Evolutionary conservation across 2,797 vertebrate species (phyloP), one percentile per base, ranked within the genome.

Genomic region (Glossophaga mutica): DNA sequence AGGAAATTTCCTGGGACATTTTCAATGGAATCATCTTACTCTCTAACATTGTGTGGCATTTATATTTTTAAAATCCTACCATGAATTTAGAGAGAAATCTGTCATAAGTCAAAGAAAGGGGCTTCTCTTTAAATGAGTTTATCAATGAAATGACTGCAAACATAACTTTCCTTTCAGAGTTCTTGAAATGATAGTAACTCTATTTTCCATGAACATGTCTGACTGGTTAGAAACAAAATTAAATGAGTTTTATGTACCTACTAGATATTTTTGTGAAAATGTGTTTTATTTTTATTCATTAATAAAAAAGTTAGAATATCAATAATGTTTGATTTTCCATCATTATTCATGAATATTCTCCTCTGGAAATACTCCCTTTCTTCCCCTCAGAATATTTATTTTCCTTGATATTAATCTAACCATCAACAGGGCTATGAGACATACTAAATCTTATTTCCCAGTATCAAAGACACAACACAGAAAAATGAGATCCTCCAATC

Each of bases 331-430:
- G 11, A 83, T 50, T 9, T 88, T 22, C 1, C 15, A 57, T 78
- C 2, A 12, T 74, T 78, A 91, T 24, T 67, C 84, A 77, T 48
- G 37, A 82, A 4, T 71, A 14, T 90, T 95, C 89, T 87, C 21
- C 52, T 91, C n/a, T 85, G 77, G 42, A 96, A 97, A 88, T 32
- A 15, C 29, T 92, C 19, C 22, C 11, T 91, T 85, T 65, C 32
- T 85, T 79, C 9, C 26, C 39, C 12, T 24, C 81, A 88, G 62
- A 95, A 22, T 90, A 85, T 94, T 37, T 93, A 29, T 92, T 92
- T 96, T 96, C 26, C 52, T 95, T 90, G 50, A 76, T 96, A 77
- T 88, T 93, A 91, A 67, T 91, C 76, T 96, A 81, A 59, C 55
- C 78, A 73, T 77, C 93, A 96, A 81, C 44, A 93, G 71, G 87